A percentile compares a stretch with the other conserved stretches of the same genome.
These are phyloP conservation scores for Pelusios castaneus DNA, from an alignment of 2,113 vertebrate species.

Conservation along the genomic window DNA sequence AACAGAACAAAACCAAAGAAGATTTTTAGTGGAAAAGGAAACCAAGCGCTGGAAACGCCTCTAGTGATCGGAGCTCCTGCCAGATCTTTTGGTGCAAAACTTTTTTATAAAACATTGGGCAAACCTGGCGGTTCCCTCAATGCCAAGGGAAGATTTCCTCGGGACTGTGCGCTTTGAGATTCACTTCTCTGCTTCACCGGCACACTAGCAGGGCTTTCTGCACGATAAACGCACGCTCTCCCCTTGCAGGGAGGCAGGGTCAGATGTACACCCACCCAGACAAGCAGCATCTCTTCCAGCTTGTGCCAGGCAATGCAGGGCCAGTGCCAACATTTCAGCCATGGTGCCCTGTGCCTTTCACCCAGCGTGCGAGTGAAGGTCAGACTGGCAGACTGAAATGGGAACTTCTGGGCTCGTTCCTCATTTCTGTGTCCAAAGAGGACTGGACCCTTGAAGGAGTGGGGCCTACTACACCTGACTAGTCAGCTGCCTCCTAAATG, in stretches of 20 bases:
- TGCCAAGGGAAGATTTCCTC: too few species aligned
- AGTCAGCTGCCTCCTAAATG: not conserved
- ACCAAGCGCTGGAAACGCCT: not conserved
- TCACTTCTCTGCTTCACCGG: not conserved
- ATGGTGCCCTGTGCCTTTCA: too few species aligned
- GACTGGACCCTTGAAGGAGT: not conserved
- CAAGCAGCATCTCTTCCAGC: not conserved
- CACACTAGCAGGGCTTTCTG: not conserved
- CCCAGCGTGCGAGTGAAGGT: not conserved
- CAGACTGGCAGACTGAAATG: not conserved
- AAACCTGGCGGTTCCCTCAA: not conserved
- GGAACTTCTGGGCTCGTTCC: conserved; percentile 16
- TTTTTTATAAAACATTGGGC: not conserved
- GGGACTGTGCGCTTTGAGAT: not conserved
- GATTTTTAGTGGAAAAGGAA: not conserved
- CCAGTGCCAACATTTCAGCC: not conserved
- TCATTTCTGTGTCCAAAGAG: not conserved
- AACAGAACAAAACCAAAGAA: not conserved
- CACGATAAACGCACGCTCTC: not conserved
- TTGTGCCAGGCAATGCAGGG: not conserved
- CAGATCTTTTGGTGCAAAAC: not conserved
- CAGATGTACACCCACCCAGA: not conserved
- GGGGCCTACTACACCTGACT: not conserved
- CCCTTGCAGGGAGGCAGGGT: not conserved
- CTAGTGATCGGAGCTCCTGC: not conserved